Base-by-base conservation (phyloP, 1,140 invertebrate species). In the Drosophila sulfurigaster region DNA sequence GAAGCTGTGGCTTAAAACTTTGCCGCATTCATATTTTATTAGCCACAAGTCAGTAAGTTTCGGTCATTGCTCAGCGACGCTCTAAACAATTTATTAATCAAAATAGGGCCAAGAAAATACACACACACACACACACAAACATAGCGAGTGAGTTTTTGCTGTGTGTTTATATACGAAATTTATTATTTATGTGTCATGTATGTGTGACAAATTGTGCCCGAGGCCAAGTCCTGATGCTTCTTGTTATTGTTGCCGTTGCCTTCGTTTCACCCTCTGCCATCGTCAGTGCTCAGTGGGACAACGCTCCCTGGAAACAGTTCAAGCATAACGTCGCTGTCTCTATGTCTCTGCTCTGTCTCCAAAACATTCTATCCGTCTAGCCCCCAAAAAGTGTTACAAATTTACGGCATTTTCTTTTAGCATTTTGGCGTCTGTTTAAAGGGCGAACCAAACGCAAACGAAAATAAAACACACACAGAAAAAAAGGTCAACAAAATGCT, bases 31-130 rank as follows among this genome's bases (percentile, higher is more conserved):
- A 88, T 88, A 88, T 88, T 88, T 88, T 88, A 88, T 88, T 80
- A 83, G 80, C 69, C 81, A 81, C 80, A 88, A 87, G 80, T 85
- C 82, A 81, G 82, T 86, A 86, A 86, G 79, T 86, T 75, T 86
- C 49, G 71, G 71, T 74, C 65, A 74, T 65, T 71, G 67, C 73
- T 75, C 72, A 75, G 72, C 72, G 58, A 43, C 54, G 70, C 68
- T 88, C 83, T 83, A 81, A 88, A 89, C 80, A 88, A 88, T 88
- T 89, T 88, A 83, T 87, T 87, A 87, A 87, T 87, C 83, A 87
- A 87, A 54, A 87, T 73, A 80, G 79, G 48, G 32, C 13, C 62
- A 71, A 68, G 32, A 73, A 68, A 25, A 49, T 6, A 46, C 13
- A 63, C 11, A 75, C 28, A 70, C 25, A 25, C n/a, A 57, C 16